Percentiles rank a stretch among this genome's conserved stretches.
Conservation (phyloP, 2,113 vertebrate species). For the Urocynchramus pylzowi region DNA sequence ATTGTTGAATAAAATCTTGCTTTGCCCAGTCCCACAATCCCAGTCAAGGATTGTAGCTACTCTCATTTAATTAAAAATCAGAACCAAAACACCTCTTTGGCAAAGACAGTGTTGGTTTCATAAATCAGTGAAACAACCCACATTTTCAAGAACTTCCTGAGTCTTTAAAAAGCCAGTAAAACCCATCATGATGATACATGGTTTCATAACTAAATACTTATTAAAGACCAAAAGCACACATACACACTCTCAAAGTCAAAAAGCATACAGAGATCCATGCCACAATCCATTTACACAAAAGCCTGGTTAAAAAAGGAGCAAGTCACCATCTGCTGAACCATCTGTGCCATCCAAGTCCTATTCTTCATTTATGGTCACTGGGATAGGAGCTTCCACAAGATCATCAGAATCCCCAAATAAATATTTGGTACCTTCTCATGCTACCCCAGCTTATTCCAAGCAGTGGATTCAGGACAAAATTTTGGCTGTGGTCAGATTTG, state of each 20-base stretch:
- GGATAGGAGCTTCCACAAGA: constrained; percentile 8
- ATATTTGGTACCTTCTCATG: constrained; percentile 31
- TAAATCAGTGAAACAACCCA: not conserved
- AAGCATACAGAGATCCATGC: not conserved
- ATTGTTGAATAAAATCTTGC: not conserved
- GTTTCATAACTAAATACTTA: not conserved
- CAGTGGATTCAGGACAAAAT: not conserved
- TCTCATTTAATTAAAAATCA: not conserved
- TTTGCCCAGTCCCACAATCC: not conserved
- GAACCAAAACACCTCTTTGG: not conserved
- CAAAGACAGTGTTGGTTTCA: not conserved
- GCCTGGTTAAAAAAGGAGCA: constrained; percentile 60
- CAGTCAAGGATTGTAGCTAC: not conserved
- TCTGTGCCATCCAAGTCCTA: constrained; percentile 39
- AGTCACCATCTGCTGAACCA: constrained; percentile 62
- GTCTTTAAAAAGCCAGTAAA: not conserved
- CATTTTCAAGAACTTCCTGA: not conserved
- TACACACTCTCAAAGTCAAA: constrained; percentile 35
- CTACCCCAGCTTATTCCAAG: not conserved
- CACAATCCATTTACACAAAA: constrained; percentile 53
- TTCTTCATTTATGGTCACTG: constrained; percentile 41
- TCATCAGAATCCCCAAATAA: constrained; percentile 32
- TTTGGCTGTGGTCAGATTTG: not conserved
- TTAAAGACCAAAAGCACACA: not conserved
- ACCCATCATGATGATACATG: not conserved